Evolutionary conservation across 1,140 invertebrate genomes (phyloP).

Genomic region (Drosophila lacteicornis): DNA sequence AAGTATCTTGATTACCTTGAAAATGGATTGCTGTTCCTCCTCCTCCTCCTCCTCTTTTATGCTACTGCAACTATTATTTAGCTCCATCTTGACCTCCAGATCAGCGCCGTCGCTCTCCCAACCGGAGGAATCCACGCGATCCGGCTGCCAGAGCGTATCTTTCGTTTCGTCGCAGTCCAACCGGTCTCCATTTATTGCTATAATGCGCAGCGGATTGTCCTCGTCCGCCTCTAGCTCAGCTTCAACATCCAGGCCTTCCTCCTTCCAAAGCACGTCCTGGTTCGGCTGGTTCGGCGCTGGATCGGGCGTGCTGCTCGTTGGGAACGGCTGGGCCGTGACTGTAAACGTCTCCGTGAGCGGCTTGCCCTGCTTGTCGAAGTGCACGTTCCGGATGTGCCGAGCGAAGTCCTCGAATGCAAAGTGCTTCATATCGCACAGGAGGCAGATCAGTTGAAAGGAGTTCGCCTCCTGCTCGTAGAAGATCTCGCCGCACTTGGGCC

Average conservation of each 20-base stretch:
- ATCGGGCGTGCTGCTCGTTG: background rate
- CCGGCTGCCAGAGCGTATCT: slow-evolving; percentile 6
- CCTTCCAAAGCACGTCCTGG: background rate
- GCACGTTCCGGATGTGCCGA: slow-evolving; percentile 67
- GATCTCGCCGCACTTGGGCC: slow-evolving; percentile 70
- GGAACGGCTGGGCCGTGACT: background rate
- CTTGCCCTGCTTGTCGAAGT: slow-evolving; percentile 54
- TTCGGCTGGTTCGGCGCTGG: background rate
- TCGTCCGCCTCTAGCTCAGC: slow-evolving; percentile 24
- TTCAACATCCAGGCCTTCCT: slow-evolving; percentile 7
- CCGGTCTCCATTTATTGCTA: slow-evolving; percentile 1
- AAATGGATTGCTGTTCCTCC: slow-evolving; percentile 38
- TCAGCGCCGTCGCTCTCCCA: background rate
- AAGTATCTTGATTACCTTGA: slow-evolving; percentile 42
- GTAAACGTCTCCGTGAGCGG: slow-evolving; percentile 28
- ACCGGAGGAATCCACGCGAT: background rate
- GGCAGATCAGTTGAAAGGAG: slow-evolving; percentile 64
- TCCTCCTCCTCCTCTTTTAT: slow-evolving; percentile 16
- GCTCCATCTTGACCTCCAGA: background rate
- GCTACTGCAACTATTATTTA: background rate
- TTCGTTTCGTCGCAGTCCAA: slow-evolving; percentile 26
- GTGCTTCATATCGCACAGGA: slow-evolving; percentile 69
- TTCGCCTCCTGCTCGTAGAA: slow-evolving; percentile 62
- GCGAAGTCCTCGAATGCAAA: slow-evolving; percentile 69
- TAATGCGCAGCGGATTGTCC: slow-evolving; percentile 20